These are phyloP conservation scores for Macquaria ambigua DNA, from an alignment of 2,113 vertebrate genomes.

Conservation along the genomic window DNA sequence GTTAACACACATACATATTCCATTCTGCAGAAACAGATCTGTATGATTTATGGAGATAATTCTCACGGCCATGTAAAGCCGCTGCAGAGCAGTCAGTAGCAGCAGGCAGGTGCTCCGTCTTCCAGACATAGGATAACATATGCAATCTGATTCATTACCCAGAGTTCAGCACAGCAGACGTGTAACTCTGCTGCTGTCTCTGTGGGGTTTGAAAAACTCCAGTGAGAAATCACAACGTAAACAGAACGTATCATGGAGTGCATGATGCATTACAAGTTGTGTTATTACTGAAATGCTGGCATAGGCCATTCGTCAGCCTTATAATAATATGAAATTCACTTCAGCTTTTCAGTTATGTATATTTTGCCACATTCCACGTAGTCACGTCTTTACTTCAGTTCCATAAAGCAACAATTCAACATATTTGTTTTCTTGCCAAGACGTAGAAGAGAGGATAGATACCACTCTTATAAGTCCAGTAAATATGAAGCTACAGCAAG, in stretches of 20 bases:
- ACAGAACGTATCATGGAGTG: slow-evolving; percentile 1
- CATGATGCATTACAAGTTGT: neutral
- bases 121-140: slow-evolving; percentile 47
- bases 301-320: neutral
- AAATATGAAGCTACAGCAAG: neutral
- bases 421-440: neutral
- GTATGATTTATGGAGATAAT: slow-evolving; percentile 43
- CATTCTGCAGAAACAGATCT: neutral
- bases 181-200: slow-evolving; percentile 5
- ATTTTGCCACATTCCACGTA: neutral
- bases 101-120: slow-evolving; percentile 34
- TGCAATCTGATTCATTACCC: slow-evolving; percentile 36
- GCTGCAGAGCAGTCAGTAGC: slow-evolving; percentile 10
- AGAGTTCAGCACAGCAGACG: neutral
- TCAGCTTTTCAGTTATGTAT: neutral
- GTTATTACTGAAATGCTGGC: neutral
- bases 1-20: neutral
- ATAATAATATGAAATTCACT: neutral
- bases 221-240: slow-evolving; percentile 33
- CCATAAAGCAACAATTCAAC: neutral
- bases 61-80: slow-evolving; percentile 2
- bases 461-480: neutral
- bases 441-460: neutral
- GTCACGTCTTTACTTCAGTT: neutral
- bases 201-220: slow-evolving; percentile 16